These are phyloP conservation scores for Caenorhabditis inopinata DNA, from an alignment of 1,140 invertebrate genomes.

Conservation along the genomic window DNA sequence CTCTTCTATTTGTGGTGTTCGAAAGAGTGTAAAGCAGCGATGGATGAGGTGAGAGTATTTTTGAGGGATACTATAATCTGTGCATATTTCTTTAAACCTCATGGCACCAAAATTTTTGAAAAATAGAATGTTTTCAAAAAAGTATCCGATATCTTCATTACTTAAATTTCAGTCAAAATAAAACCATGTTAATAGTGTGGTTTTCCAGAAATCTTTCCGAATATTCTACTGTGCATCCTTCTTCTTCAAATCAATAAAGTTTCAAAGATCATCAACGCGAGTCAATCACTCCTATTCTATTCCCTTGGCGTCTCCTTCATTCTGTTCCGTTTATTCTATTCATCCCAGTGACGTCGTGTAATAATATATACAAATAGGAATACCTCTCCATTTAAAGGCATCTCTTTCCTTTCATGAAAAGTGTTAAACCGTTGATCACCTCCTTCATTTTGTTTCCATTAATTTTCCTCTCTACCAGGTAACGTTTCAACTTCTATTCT, in stretches of 20 bases:
- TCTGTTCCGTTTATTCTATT: not conserved
- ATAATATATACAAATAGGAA: constrained; percentile 23
- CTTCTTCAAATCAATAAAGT: not conserved
- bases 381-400: too few relatives aligned
- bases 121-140: too few relatives aligned
- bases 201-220: constrained; percentile 17
- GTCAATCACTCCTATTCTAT: not conserved
- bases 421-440: not conserved
- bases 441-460: not conserved
- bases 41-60: not conserved
- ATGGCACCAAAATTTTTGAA: too few relatives aligned
- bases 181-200: too few relatives aligned
- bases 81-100: too few relatives aligned
- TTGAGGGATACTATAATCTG: not conserved
- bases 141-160: too few relatives aligned
- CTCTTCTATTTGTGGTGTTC: not conserved
- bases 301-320: too few relatives aligned
- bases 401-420: not conserved
- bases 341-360: constrained; percentile 21
- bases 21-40: constrained; percentile 26
- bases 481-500: not conserved
- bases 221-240: not conserved
- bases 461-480: not conserved
- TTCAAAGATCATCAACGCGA: not conserved
- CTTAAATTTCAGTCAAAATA: too few relatives aligned